Percentiles rank a stretch among this genome's conserved stretches.
Evolutionary conservation across 1,140 invertebrate genomes (phyloP).

Genomic region (Drosophila bocqueti): DNA sequence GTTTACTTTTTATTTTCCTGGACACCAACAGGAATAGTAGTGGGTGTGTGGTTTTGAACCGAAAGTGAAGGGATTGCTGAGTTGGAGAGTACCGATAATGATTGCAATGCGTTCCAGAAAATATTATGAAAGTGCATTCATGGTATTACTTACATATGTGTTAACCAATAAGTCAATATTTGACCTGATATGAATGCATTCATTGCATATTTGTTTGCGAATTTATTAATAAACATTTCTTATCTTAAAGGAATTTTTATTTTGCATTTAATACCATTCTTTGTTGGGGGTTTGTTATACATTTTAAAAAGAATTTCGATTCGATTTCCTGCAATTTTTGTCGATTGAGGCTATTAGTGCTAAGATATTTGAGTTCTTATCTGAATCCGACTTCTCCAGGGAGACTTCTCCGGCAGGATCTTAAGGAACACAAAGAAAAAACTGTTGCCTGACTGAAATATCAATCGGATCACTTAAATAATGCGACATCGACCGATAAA

Average conservation of each 20-base stretch:
- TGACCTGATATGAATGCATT: slow-evolving; percentile 20
- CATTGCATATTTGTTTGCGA: slow-evolving; percentile 11
- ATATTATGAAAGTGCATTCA: slow-evolving; percentile 29
- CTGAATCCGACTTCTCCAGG: not conserved
- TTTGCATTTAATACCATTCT: slow-evolving; percentile 14
- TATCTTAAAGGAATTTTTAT: slow-evolving; percentile 21
- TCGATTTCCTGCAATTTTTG: not conserved
- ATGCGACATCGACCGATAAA: slow-evolving; percentile 46
- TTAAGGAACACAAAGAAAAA: not conserved
- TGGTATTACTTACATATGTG: slow-evolving; percentile 1
- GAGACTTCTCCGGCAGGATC: not conserved
- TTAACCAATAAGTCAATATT: slow-evolving; percentile 26
- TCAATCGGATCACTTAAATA: slow-evolving; percentile 40
- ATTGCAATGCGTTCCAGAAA: slow-evolving; percentile 17
- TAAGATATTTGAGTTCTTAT: slow-evolving; percentile 13
- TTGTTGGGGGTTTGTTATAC: not conserved
- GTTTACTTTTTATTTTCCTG: slow-evolving; percentile 12
- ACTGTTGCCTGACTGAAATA: slow-evolving; percentile 14
- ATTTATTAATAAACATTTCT: slow-evolving; percentile 24
- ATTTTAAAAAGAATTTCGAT: not conserved
- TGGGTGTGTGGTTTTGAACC: slow-evolving; percentile 1
- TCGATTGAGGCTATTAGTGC: not conserved
- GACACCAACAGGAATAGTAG: not conserved
- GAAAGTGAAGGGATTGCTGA: slow-evolving; percentile 1
- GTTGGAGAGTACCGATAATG: not conserved